Percentiles rank a stretch among this genome's conserved stretches.
Evolutionary conservation across 2,113 vertebrate species (phyloP).

Genomic region (Hepsetus odoe): DNA sequence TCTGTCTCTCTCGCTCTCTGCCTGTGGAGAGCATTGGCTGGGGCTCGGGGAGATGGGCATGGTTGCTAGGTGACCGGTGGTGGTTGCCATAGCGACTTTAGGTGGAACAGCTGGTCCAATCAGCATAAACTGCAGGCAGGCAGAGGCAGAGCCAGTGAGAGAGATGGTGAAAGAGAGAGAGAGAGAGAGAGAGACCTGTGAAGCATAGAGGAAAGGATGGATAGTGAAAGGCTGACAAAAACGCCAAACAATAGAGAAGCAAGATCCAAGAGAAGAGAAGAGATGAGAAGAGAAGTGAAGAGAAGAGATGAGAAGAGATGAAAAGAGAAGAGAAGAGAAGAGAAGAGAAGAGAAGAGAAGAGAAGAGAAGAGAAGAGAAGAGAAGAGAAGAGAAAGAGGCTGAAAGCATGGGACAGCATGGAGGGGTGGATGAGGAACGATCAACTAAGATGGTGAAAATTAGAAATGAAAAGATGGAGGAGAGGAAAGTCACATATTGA

Average conservation of each 20-base stretch:
- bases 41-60: constrained; percentile 80
- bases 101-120: constrained; percentile 96
- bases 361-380: constrained; percentile 25
- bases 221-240: constrained; percentile 52
- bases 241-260: no score
- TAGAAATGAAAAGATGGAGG: constrained; percentile 37
- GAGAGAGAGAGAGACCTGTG: constrained; percentile 49
- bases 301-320: constrained; percentile 13
- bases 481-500: constrained; percentile 8
- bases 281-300: constrained; percentile 33
- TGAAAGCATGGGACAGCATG: constrained; percentile 24
- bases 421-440: constrained; percentile 36
- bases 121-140: constrained; percentile 85
- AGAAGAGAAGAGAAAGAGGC: constrained; percentile 39
- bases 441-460: constrained; percentile 37
- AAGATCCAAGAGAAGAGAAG: constrained; percentile 31
- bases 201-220: constrained; percentile 73
- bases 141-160: constrained; percentile 80
- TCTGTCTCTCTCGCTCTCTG: no score
- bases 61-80: constrained; percentile 94
- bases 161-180: constrained; percentile 66
- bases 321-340: background rate
- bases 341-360: constrained; percentile 7
- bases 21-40: constrained; percentile 90
- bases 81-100: constrained; percentile 97